Conservation (phyloP, 2,113 vertebrate species). For the Balaeniceps rex region DNA sequence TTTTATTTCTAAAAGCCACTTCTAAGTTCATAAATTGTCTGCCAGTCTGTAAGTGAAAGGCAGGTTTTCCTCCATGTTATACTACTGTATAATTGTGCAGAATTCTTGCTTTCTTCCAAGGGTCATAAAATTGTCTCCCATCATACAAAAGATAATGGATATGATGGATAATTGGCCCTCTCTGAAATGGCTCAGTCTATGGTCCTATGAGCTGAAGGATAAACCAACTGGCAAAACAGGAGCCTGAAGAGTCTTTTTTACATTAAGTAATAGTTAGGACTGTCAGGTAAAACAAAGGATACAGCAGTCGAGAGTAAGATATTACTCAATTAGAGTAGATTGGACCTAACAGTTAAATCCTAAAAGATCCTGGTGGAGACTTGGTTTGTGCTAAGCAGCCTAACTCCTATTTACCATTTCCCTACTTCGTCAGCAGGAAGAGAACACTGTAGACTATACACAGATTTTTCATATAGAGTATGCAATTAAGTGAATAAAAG, state of each 20-base stretch:
- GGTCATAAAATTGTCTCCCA: background rate
- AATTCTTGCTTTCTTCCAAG: background rate
- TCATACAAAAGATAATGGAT: background rate
- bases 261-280: background rate
- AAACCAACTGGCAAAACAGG: background rate
- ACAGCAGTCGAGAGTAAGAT: background rate
- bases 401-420: background rate
- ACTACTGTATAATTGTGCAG: background rate
- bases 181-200: background rate
- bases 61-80: background rate
- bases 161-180: background rate
- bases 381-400: background rate
- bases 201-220: background rate
- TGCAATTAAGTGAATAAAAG: background rate
- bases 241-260: background rate
- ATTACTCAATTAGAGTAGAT: background rate
- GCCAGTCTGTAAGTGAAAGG: background rate
- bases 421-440: background rate
- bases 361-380: background rate
- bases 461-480: background rate
- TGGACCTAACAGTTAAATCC: background rate
- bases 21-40: background rate
- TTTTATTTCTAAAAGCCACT: background rate
- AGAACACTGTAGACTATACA: background rate
- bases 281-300: background rate